Percentiles rank a stretch among this genome's conserved stretches.
These are phyloP conservation scores for Pseudococcus jackbeardsleyi DNA, from an alignment of 2,888 invertebrate genomes.

Conservation along the genomic window DNA sequence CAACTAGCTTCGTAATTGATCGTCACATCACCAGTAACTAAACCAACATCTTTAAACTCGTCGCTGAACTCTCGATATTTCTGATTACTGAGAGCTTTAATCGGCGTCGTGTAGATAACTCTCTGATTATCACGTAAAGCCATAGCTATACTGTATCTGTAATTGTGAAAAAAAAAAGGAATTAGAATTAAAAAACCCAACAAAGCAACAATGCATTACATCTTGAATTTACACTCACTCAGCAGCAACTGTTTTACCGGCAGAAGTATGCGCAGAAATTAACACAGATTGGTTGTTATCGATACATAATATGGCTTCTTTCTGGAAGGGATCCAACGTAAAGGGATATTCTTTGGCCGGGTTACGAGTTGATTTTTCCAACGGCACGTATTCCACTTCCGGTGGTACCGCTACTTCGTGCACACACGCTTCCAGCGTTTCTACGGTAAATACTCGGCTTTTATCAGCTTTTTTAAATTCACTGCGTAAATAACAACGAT, in stretches of 20 bases:
- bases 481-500: not conserved
- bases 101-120: slow-evolving; percentile 99
- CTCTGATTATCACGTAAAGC: slow-evolving; percentile 94
- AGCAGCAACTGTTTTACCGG: slow-evolving; percentile 99
- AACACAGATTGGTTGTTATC: slow-evolving; percentile 98
- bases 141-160: slow-evolving; percentile 92
- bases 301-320: slow-evolving; percentile 95
- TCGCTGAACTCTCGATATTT: slow-evolving; percentile 98
- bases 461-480: slow-evolving; percentile 47
- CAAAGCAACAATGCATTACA: not conserved
- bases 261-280: slow-evolving; percentile 99
- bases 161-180: slow-evolving; percentile 1
- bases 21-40: slow-evolving; percentile 99
- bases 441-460: slow-evolving; percentile 72
- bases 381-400: slow-evolving; percentile 81
- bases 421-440: slow-evolving; percentile 92
- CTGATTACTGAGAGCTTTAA: slow-evolving; percentile 99
- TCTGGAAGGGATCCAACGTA: slow-evolving; percentile 97
- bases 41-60: slow-evolving; percentile 97
- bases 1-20: slow-evolving; percentile 98
- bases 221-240: slow-evolving; percentile 78
- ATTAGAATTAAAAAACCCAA: not conserved
- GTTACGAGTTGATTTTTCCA: slow-evolving; percentile 74
- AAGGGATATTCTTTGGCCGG: slow-evolving; percentile 96
- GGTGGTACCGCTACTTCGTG: slow-evolving; percentile 97